These are phyloP conservation scores for Sicus ferrugineus DNA, from an alignment of 2,888 invertebrate species.

Conservation along the genomic window DNA sequence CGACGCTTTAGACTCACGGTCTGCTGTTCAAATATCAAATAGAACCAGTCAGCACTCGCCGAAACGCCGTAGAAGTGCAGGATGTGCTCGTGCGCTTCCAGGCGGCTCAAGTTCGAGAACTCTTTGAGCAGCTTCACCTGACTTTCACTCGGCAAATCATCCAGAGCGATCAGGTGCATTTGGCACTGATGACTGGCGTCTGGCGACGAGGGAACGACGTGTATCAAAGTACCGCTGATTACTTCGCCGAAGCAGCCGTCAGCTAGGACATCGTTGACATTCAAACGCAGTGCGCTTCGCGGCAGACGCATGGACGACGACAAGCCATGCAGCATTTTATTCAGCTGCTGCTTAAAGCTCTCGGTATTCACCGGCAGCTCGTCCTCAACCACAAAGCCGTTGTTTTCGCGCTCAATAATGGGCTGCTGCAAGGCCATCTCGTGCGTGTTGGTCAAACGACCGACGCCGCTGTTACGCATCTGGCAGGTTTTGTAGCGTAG, in stretches of 20 bases:
- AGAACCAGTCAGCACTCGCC: constrained; percentile 78
- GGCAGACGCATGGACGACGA: constrained; percentile 68
- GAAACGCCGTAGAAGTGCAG: constrained; percentile 80
- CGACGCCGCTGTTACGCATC: constrained; percentile 34
- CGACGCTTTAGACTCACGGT: constrained; percentile 75
- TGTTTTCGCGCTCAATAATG: constrained; percentile 79
- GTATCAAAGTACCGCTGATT: constrained; percentile 72
- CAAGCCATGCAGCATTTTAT: constrained; percentile 70
- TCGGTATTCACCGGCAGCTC: constrained; percentile 74
- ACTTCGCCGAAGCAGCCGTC: constrained; percentile 82
- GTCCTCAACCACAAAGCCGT: constrained; percentile 79
- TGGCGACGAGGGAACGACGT: constrained; percentile 55
- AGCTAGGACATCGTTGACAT: constrained; percentile 74
- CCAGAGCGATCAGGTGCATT: constrained; percentile 73
- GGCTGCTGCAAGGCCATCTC: constrained; percentile 81
- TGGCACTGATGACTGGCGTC: constrained; percentile 62
- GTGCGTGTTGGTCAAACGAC: constrained; percentile 66
- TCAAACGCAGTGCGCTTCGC: constrained; percentile 75
- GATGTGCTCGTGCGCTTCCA: constrained; percentile 76
- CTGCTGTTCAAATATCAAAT: constrained; percentile 77
- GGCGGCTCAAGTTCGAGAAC: constrained; percentile 74
- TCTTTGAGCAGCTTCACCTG: constrained; percentile 72
- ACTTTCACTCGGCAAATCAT: constrained; percentile 65
- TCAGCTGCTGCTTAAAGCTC: constrained; percentile 75
- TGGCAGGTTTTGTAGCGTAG: constrained; percentile 64